A percentile compares a stretch with the other conserved stretches of the same genome.
Evolutionary conservation across 2,888 invertebrate genomes (phyloP).

Genomic region (Tetranychus piercei): DNA sequence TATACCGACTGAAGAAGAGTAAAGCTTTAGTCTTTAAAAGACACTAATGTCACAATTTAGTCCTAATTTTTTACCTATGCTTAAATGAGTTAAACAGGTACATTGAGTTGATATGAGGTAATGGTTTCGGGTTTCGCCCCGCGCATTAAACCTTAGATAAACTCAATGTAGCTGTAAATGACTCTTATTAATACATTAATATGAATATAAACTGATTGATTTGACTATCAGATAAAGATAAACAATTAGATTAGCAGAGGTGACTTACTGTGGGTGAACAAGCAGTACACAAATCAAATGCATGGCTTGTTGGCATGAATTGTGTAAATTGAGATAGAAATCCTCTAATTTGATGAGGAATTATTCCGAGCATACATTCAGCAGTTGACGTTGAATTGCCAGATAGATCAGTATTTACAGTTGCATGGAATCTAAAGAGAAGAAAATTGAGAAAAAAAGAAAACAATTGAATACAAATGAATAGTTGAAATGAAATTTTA

Average conservation of each 20-base stretch:
- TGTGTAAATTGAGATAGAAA: slow-evolving; percentile 64
- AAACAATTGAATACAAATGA: not conserved
- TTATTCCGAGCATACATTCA: slow-evolving; percentile 45
- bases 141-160: too few relatives aligned
- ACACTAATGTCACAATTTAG: too few relatives aligned
- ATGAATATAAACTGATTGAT: too few relatives aligned
- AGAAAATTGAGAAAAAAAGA: not conserved
- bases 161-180: too few relatives aligned
- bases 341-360: slow-evolving; percentile 85
- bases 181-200: too few relatives aligned
- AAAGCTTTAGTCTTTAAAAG: too few relatives aligned
- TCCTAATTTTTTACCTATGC: too few relatives aligned
- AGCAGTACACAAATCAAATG: slow-evolving; percentile 77
- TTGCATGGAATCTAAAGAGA: slow-evolving; percentile 8
- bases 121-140: too few relatives aligned
- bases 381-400: slow-evolving; percentile 36
- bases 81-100: too few relatives aligned
- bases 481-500: too few relatives aligned
- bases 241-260: not conserved
- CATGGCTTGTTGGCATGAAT: slow-evolving; percentile 60
- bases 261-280: slow-evolving; percentile 44
- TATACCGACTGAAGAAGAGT: too few relatives aligned
- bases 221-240: not conserved
- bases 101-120: too few relatives aligned
- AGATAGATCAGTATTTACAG: slow-evolving; percentile 39